Conservation (phyloP, 2,888 invertebrate species). For the Diploptera punctata region DNA sequence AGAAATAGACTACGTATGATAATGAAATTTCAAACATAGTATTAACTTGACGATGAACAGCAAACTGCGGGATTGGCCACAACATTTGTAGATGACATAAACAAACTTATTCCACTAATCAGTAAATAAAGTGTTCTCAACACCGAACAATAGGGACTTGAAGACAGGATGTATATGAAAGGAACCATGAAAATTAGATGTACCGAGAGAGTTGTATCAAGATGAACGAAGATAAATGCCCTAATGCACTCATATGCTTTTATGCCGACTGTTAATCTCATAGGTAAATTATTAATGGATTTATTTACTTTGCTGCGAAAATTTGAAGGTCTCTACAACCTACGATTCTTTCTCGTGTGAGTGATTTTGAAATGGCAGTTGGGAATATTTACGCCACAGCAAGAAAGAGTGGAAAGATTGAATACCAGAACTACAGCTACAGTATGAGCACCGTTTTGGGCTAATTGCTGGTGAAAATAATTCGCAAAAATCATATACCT, state of each 20-base stretch:
- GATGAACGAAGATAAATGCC: too few relatives aligned
- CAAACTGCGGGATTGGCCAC: neutral
- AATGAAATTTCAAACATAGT: neutral
- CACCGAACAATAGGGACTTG: too few relatives aligned
- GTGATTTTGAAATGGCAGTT: too few relatives aligned
- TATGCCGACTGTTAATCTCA: neutral
- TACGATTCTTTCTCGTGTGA: too few relatives aligned
- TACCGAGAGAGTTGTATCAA: neutral
- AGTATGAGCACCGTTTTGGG: too few relatives aligned
- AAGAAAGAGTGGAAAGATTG: neutral
- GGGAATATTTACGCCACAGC: neutral
- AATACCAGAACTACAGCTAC: too few relatives aligned
- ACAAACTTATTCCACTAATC: neutral
- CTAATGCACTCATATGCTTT: too few relatives aligned
- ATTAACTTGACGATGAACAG: neutral
- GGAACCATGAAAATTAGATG: neutral
- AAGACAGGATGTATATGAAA: neutral
- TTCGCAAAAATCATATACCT: neutral
- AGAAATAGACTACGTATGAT: neutral
- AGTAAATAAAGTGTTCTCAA: neutral
- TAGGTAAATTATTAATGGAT: neutral
- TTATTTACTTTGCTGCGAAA: too few relatives aligned
- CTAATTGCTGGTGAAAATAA: too few relatives aligned
- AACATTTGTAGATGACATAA: too few relatives aligned
- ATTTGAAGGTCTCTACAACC: too few relatives aligned